Evolutionary conservation across 2,797 vertebrate species (phyloP), one percentile per base, ranked within the genome.

Genomic region (Neomorphus geoffroyi): DNA sequence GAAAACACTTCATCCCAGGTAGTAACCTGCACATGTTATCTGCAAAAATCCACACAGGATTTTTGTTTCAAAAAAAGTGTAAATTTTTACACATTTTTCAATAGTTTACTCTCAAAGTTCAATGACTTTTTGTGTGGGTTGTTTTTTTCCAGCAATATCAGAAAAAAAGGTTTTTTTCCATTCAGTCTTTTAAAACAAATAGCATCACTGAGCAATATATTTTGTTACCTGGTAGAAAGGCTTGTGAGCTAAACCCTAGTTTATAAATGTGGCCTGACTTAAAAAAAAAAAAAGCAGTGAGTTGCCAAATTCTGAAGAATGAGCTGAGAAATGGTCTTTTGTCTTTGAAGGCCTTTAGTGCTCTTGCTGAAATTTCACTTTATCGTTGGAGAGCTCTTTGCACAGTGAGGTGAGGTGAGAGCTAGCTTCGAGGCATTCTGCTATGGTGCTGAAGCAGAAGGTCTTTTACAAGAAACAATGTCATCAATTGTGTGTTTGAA

Each of bases 21-120:
- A 58, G 5, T n/a, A 39, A 53, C 32, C 21, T 61, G 19, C 15
- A 46, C 21, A 10, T 39, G 11, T 65, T 32, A 65, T 23, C 26
- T 50, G 11, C 33, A 69, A 43, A 91, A 93, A 26, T 22, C 2
- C 11, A 37, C 32, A 11, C 1, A 1, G 15, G 7, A 27, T 8
- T 28, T 80, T 73, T 41, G 12, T 77, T 93, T 91, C 30, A 15
- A 88, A 94, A 71, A n/a, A 64, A 53, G 11, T n/a, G 22, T 39
- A 37, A 33, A 37, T 58, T n/a, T 79, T 84, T 10, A 57, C 13
- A 12, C 80, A 3, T 48, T 75, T 96, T 56, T 35, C 13, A 54
- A 28, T 22, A 46, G 3, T 71, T 86, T 69, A 2, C 14, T 61
- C 70, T 72, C 6, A 2, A 0, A 35, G 51, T 28, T 65, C 24